These are phyloP conservation scores for Xylota segnis DNA, from an alignment of 2,888 invertebrate genomes.

Conservation along the genomic window DNA sequence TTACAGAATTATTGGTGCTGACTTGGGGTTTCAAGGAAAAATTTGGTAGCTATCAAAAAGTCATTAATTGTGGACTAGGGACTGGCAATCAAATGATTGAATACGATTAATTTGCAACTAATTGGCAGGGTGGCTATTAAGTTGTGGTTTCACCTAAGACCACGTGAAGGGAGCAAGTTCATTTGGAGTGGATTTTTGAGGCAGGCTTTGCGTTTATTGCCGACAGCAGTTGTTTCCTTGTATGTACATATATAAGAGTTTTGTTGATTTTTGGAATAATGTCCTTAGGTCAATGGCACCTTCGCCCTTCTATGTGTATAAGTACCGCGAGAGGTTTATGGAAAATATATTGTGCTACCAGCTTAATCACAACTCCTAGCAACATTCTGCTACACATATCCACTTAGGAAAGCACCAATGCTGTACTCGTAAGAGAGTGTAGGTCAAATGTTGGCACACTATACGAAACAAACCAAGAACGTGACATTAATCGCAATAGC, in stretches of 20 bases:
- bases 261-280: constrained; percentile 7
- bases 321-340: no score
- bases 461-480: no score
- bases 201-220: constrained; percentile 32
- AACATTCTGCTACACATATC: no score
- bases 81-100: constrained; percentile 70
- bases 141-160: constrained; percentile 36
- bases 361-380: no score
- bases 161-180: not conserved
- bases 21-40: constrained; percentile 38
- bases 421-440: no score
- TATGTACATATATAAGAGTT: not conserved
- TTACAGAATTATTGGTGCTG: constrained; percentile 31
- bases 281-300: not conserved
- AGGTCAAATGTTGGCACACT: no score
- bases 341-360: no score
- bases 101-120: constrained; percentile 68
- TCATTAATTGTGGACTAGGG: constrained; percentile 71
- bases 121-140: constrained; percentile 56
- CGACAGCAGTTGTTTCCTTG: constrained; percentile 9
- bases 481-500: no score
- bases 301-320: no score
- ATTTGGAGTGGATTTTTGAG: constrained; percentile 1
- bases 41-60: constrained; percentile 69
- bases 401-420: no score